phyloP scores from a whole-genome alignment of 2,113 vertebrate species.

The Pteruthius melanotis region DNA sequence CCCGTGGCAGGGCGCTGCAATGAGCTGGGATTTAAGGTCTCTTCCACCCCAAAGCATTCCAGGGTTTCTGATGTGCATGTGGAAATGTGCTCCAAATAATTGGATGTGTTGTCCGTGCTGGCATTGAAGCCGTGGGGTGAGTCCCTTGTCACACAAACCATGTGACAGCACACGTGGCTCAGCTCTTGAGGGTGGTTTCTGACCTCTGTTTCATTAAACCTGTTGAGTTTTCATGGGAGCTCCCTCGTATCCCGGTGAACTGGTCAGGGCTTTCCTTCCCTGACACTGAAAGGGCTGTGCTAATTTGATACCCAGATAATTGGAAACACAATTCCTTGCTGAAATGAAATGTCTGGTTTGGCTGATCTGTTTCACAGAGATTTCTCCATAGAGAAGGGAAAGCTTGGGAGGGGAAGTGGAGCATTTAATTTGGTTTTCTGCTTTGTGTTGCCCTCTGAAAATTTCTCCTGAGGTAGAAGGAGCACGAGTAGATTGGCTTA shows the following conservation, averaged over 20 bases:
- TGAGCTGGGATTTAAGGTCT: not conserved
- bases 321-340: not conserved
- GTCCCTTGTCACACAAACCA: accelerated
- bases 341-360: not conserved
- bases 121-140: not conserved
- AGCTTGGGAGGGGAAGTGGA: not conserved
- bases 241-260: not conserved
- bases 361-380: not conserved
- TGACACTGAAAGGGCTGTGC: not conserved
- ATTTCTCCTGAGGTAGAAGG: not conserved
- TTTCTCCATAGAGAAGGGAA: not conserved
- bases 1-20: accelerated
- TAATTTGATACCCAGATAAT: not conserved
- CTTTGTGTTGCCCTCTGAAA: not conserved
- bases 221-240: not conserved
- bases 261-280: not conserved
- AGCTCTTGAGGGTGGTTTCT: not conserved
- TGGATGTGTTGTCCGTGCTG: not conserved
- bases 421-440: not conserved
- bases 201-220: not conserved
- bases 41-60: not conserved
- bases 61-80: not conserved
- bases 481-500: not conserved
- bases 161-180: accelerated
- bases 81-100: not conserved